A percentile compares a stretch with the other conserved stretches of the same genome.
These are phyloP conservation scores for Hydropsyche tenuis DNA, from an alignment of 1,140 invertebrate genomes.

Conservation along the genomic window DNA sequence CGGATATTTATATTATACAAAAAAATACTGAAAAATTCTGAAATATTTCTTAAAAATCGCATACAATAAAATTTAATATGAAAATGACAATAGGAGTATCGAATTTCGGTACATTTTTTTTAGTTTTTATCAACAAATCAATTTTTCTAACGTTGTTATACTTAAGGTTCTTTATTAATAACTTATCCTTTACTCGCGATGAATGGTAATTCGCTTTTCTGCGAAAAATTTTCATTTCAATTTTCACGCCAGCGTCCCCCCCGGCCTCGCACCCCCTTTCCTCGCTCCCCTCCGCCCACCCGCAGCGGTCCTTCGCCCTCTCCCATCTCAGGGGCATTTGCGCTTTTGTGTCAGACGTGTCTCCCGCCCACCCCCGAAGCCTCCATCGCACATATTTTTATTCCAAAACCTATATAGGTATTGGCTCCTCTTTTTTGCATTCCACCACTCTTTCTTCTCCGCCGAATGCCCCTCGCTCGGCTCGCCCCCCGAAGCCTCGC, in stretches of 20 bases:
- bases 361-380: not conserved
- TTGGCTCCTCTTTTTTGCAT: conserved; percentile 29
- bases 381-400: conserved; percentile 31
- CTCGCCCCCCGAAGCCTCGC: not conserved
- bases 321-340: conserved; percentile 19
- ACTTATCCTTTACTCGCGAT: conserved; percentile 24
- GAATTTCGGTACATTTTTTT: no score
- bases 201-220: conserved; percentile 28
- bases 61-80: no score
- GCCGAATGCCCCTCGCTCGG: not conserved
- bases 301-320: not conserved
- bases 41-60: no score
- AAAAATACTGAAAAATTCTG: no score
- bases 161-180: no score
- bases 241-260: conserved; percentile 9
- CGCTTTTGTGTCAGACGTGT: conserved; percentile 22
- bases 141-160: no score
- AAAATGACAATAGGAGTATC: no score
- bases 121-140: no score
- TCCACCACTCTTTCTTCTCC: conserved; percentile 5
- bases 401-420: conserved; percentile 29
- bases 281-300: not conserved
- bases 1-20: no score
- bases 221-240: conserved; percentile 23
- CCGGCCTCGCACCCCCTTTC: not conserved